Evolutionary conservation across 2,797 vertebrate species (phyloP).

Genomic region (Ceyx erithaca): DNA sequence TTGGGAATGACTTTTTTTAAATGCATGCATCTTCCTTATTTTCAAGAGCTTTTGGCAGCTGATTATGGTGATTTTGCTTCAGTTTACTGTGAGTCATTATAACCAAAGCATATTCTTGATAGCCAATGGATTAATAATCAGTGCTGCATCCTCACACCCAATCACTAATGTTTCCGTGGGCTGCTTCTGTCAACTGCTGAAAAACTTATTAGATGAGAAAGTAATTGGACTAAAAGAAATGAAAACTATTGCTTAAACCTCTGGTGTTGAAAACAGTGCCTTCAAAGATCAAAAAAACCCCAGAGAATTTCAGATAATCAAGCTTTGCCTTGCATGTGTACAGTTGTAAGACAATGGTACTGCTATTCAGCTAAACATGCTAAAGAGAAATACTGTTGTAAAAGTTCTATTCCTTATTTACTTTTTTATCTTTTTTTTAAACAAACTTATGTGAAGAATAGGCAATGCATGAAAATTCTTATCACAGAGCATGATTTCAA

Average conservation of each 20-base stretch:
- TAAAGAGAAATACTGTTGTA: too few relatives aligned
- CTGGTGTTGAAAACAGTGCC: too few relatives aligned
- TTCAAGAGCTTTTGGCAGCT: background rate
- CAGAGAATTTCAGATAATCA: too few relatives aligned
- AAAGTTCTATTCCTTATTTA: too few relatives aligned
- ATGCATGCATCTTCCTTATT: background rate
- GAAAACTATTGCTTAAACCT: background rate
- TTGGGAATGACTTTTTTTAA: background rate
- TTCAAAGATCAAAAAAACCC: too few relatives aligned
- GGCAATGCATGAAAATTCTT: too few relatives aligned
- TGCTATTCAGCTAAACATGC: too few relatives aligned
- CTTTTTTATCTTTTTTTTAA: background rate
- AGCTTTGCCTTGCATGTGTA: too few relatives aligned
- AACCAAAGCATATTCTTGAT: background rate
- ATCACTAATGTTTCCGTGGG: fast-evolving
- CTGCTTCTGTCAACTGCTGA: background rate
- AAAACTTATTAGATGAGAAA: background rate
- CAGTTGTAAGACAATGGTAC: too few relatives aligned
- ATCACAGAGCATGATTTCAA: background rate
- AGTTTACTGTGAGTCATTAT: background rate
- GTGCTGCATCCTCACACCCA: background rate
- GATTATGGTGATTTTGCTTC: background rate
- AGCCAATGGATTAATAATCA: background rate
- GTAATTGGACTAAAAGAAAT: background rate
- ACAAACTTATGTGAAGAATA: too few relatives aligned